A percentile compares a stretch with the other conserved stretches of the same genome.
phyloP scores from a whole-genome alignment of 2,888 invertebrate genomes.

The Platycnemis pennipes region DNA sequence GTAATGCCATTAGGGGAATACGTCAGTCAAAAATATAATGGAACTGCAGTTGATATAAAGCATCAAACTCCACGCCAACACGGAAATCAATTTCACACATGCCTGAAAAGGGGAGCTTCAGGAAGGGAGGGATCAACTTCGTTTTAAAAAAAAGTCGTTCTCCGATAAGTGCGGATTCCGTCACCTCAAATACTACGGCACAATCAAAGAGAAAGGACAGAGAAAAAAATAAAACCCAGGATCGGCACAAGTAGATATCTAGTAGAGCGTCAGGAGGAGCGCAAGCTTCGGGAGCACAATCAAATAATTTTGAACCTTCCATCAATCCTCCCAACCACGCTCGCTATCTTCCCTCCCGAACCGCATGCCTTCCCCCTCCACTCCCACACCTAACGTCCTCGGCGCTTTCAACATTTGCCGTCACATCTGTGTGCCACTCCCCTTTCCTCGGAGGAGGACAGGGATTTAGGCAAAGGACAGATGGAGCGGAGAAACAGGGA shows the following conservation, averaged over 20 bases:
- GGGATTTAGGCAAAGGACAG: background rate
- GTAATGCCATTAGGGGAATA: too few relatives aligned
- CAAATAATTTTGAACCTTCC: background rate
- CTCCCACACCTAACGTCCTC: background rate
- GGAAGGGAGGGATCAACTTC: too few relatives aligned
- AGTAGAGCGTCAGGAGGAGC: background rate
- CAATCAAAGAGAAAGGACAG: background rate
- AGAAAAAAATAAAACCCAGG: background rate
- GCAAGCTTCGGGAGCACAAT: background rate
- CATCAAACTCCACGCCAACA: too few relatives aligned
- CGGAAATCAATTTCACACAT: too few relatives aligned
- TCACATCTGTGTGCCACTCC: background rate
- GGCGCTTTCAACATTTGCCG: background rate
- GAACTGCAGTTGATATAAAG: too few relatives aligned
- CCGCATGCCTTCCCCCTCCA: background rate
- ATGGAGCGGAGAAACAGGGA: slow-evolving; percentile 22
- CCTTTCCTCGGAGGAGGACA: background rate
- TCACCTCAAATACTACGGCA: too few relatives aligned
- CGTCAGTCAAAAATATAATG: too few relatives aligned
- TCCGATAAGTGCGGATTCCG: too few relatives aligned
- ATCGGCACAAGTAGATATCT: background rate
- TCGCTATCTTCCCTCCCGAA: background rate
- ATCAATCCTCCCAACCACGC: too few relatives aligned
- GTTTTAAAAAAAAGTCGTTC: too few relatives aligned
- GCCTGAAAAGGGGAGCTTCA: too few relatives aligned